Evolutionary conservation across 2,797 vertebrate genomes (phyloP).

Genomic region (Nothura maculosa): DNA sequence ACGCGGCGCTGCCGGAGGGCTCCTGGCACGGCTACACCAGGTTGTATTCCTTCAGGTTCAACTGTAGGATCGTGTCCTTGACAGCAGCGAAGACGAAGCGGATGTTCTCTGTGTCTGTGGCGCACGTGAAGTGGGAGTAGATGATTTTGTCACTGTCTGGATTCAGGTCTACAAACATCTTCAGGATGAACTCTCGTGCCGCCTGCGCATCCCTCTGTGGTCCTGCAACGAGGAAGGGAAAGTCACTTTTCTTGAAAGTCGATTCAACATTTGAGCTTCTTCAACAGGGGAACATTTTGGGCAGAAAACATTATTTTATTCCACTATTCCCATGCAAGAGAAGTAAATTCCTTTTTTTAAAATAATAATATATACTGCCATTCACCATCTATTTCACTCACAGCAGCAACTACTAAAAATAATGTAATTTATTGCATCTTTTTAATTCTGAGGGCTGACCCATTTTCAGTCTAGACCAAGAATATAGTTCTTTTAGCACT

Average conservation of each 20-base stretch:
- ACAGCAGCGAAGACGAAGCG: slow-evolving; percentile 97
- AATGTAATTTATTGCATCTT: background rate
- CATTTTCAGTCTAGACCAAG: background rate
- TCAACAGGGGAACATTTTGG: background rate
- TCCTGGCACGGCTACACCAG: slow-evolving; percentile 88
- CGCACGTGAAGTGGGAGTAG: slow-evolving; percentile 98
- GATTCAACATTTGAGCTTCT: background rate
- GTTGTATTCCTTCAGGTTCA: slow-evolving; percentile 98
- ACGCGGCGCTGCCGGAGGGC: slow-evolving; percentile 60
- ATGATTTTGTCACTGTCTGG: slow-evolving; percentile 98
- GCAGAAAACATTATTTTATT: background rate
- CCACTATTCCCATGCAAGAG: background rate
- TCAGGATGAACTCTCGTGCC: slow-evolving; percentile 94
- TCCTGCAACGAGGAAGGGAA: slow-evolving; percentile 79
- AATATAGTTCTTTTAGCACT: background rate
- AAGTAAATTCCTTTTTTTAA: background rate
- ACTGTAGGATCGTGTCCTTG: slow-evolving; percentile 97
- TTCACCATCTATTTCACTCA: background rate
- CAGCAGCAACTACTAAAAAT: background rate
- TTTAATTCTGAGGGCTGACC: background rate
- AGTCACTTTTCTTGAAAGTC: background rate
- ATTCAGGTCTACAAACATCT: slow-evolving; percentile 98
- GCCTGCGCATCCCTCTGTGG: slow-evolving; percentile 94
- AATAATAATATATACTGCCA: background rate
- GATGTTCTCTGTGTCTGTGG: slow-evolving; percentile 98